Evolutionary conservation across 1,140 invertebrate genomes (phyloP), one percentile per base, ranked within the genome.

Genomic region (Hyles vespertilio): DNA sequence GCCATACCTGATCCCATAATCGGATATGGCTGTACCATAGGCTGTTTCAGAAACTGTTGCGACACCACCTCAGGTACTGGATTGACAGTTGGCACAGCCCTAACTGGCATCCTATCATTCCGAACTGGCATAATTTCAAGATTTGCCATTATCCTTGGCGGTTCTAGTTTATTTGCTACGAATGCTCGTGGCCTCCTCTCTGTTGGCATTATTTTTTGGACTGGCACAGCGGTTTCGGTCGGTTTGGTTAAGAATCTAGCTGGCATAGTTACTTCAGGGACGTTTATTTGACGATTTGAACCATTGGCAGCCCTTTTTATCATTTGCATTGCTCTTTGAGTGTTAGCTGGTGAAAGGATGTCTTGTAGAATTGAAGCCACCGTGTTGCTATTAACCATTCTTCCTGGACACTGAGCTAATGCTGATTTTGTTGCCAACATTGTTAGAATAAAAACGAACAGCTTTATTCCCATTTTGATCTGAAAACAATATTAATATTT

Each of bases 331-430:
- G 58, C 58, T 11, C 63, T 60, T 33, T 70, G 68, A 3, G 66
- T 46, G 11, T 63, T 69, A 4, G 52, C 48, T 32, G 69, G 65
- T 36, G 65, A 61, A 1, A 79, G 11, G 3, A 74, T 68, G 7
- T 53, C 69, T 52, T 68, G 65, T 12, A 77, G 46, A 1, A 65
- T 54, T 7, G 63, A 59, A 44, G 62, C 61, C 36, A 70, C 33
- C 9, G 61, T 48, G 49, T 69, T 70, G 3, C 47, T 44, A 32
- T 32, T 12, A 8, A 43, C 54, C 3, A 52, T 49, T 3, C 58
- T 51, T 8, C 59, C 62, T 7, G 56, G 54, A 22, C 62, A 61
- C 47, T 59, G 49, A 34, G 60, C 43, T 32, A 58, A 22, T 34
- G 58, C 49, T 5, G 51, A 40, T 32, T 66, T 59, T 22, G 51